Percentiles rank a stretch among this genome's conserved stretches.
These are phyloP conservation scores for Lophotriccus pileatus DNA, from an alignment of 2,797 vertebrate genomes.

Conservation along the genomic window DNA sequence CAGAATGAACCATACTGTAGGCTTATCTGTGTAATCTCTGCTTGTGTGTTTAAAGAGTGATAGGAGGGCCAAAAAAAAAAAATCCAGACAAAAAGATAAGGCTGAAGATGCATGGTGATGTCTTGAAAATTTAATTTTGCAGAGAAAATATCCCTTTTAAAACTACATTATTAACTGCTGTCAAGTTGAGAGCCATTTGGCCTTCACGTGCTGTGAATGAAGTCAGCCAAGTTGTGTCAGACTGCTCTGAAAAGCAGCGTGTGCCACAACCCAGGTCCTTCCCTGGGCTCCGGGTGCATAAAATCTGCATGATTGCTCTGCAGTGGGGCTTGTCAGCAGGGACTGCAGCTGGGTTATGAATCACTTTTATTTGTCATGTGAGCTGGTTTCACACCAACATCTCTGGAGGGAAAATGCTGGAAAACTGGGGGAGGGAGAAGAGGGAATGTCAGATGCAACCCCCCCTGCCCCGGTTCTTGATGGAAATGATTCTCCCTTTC, in stretches of 20 bases:
- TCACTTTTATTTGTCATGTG: slow-evolving; percentile 37
- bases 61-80: background rate
- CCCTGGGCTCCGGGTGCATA: background rate
- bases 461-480: accelerated
- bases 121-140: slow-evolving; percentile 34
- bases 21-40: background rate
- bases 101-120: slow-evolving; percentile 7
- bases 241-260: background rate
- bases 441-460: background rate
- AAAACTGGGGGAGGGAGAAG: background rate
- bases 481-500: background rate
- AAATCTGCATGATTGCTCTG: slow-evolving; percentile 4
- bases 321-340: slow-evolving; percentile 9
- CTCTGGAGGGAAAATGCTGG: slow-evolving; percentile 33
- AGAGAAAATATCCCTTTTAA: background rate
- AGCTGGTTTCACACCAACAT: slow-evolving; percentile 39
- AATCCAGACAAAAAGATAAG: slow-evolving; percentile 8
- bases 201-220: background rate
- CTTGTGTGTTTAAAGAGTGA: background rate
- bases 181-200: slow-evolving; percentile 7
- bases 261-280: background rate
- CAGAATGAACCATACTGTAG: background rate
- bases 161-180: slow-evolving; percentile 18
- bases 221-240: background rate
- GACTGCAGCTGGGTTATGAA: slow-evolving; percentile 45